phyloP scores from a whole-genome alignment of 2,888 invertebrate species.

The Cosmia pyralina region DNA sequence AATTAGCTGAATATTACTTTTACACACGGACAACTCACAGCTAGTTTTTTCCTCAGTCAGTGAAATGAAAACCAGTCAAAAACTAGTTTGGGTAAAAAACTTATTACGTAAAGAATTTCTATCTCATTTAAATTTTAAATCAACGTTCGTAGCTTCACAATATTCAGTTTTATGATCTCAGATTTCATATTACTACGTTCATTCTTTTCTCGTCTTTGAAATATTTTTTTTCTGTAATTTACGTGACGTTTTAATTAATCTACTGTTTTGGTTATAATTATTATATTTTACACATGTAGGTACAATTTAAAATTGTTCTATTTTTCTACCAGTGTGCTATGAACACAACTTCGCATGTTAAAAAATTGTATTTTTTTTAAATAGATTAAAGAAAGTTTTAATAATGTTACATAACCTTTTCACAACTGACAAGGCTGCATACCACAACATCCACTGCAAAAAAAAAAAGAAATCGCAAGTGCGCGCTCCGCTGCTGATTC shows the following conservation, averaged over 20 bases:
- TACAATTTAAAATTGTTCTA: not conserved
- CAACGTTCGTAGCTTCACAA: conserved; percentile 20
- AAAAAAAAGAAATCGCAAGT: conserved; percentile 42
- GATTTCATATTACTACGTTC: conserved; percentile 12
- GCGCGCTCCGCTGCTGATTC: not conserved
- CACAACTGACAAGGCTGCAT: conserved; percentile 33
- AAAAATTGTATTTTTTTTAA: too few species aligned
- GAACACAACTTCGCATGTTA: too few species aligned
- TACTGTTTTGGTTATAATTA: not conserved
- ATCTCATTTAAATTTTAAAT: conserved; percentile 54
- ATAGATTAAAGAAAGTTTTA: conserved; percentile 45
- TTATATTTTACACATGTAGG: not conserved
- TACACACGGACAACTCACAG: not conserved
- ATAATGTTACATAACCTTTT: conserved; percentile 38
- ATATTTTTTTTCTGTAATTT: not conserved
- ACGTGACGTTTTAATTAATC: not conserved
- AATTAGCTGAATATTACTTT: not conserved
- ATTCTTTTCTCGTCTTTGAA: conserved; percentile 18
- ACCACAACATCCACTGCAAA: not conserved
- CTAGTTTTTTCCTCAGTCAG: not conserved
- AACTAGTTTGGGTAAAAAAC: conserved; percentile 54
- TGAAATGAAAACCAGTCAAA: conserved; percentile 49
- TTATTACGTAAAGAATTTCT: conserved; percentile 64
- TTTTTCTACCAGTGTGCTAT: too few species aligned
- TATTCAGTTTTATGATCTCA: conserved; percentile 19